Evolutionary conservation across 2,888 invertebrate genomes (phyloP).

Genomic region (Empis livida): DNA sequence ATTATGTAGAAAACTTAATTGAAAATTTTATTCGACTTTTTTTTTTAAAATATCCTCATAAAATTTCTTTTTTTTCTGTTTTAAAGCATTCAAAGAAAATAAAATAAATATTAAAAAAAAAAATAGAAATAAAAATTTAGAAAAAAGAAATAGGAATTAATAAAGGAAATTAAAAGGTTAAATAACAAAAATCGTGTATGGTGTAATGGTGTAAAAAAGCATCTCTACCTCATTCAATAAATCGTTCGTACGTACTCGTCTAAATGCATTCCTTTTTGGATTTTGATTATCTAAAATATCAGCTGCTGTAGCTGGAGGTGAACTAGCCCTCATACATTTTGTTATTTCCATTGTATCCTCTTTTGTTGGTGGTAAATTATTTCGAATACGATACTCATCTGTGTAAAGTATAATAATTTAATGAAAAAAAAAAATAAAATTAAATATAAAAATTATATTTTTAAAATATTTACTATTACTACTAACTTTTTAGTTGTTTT

Average conservation of each 20-base stretch:
- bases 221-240: constrained; percentile 18
- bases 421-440: no score
- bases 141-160: neutral
- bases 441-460: constrained; percentile 12
- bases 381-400: constrained; percentile 48
- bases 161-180: no score
- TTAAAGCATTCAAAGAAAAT: no score
- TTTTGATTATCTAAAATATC: constrained; percentile 81
- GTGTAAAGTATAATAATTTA: neutral
- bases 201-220: constrained; percentile 10
- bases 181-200: constrained; percentile 1
- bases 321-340: constrained; percentile 84
- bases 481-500: constrained; percentile 58
- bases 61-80: no score
- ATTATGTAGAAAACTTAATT: no score
- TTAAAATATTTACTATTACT: neutral
- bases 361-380: constrained; percentile 59
- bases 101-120: no score
- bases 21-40: no score
- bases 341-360: constrained; percentile 96
- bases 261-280: constrained; percentile 58
- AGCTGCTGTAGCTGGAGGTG: constrained; percentile 85
- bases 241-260: constrained; percentile 40
- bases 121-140: neutral
- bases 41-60: no score